phyloP scores from a whole-genome alignment of 2,797 vertebrate species.

The Euphonia xanthogaster region DNA sequence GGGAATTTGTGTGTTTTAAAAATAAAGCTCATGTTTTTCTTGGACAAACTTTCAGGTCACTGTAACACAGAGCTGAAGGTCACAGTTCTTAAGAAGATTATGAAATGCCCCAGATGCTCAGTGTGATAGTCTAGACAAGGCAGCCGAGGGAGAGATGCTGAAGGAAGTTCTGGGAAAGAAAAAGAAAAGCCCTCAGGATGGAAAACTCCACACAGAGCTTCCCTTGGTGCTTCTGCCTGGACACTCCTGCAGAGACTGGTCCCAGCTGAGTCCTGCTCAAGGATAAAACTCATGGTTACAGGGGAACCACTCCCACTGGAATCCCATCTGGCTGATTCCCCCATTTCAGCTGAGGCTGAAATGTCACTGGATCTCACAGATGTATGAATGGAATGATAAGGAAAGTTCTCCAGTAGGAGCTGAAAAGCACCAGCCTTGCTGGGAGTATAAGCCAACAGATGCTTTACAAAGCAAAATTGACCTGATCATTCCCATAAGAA shows the following conservation, averaged over 20 bases:
- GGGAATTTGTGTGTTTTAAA: not conserved
- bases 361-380: not conserved
- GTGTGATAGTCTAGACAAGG: not conserved
- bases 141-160: not conserved
- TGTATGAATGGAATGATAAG: accelerated
- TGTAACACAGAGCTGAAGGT: not conserved
- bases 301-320: not conserved
- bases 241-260: not conserved
- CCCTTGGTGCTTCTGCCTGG: not conserved
- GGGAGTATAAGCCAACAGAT: not conserved
- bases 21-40: not conserved
- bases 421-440: not conserved
- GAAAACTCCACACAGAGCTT: not conserved
- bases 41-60: not conserved
- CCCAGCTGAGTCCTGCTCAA: not conserved
- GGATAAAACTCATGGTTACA: not conserved
- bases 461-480: not conserved
- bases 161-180: not conserved
- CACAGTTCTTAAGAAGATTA: not conserved
- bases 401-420: not conserved
- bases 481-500: not conserved
- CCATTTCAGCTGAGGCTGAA: not conserved
- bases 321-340: not conserved
- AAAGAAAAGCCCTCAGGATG: not conserved
- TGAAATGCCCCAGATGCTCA: not conserved